Evolutionary conservation across 1,140 invertebrate genomes (phyloP), one percentile per base, ranked within the genome.

Genomic region (Ephestia elutella): DNA sequence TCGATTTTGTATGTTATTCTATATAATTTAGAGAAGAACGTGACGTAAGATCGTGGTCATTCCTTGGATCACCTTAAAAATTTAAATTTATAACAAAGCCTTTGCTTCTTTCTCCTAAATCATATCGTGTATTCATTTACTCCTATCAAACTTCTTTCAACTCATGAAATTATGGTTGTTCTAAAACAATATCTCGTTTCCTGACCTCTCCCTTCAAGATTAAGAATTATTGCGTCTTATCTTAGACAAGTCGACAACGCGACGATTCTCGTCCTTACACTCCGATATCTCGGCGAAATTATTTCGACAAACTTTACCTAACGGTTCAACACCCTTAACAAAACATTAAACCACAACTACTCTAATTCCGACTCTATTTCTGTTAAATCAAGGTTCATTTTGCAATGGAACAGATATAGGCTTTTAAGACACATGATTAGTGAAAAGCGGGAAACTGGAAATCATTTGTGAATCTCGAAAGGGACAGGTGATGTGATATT

Each of bases 391-490:
- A 60, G 62, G 65, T 59, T 59, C 18, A 71, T 56, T 66, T 72
- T 75, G 15, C 11, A 50, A 38, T 57, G 19, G 11, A 5, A 38
- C 15, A 20, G 7, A 17, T 15, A 35, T 17, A 56, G 55, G 63
- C 57, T 60, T 68, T 73, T 72, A 74, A 71, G 79, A 75, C 78
- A 73, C 72, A 78, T 80, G 78, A 83, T 85, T 80, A 86, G 74
- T 71, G 79, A 75, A 78, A 80, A 79, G 73, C 75, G 77, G 79
- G 77, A 82, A 81, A 80, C 80, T 74, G 83, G 74, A 80, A 85
- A 86, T 86, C 82, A 86, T 88, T 86, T 82, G 75, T 71, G 78
- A 82, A 76, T 80, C 65, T 65, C 62, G 82, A 88, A 76, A 81
- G 75, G 74, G 83, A 88, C 74, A 77, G 76, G 72, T 77, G 77